These are phyloP conservation scores for Argya squamiceps DNA, from an alignment of 2,797 vertebrate genomes.

Conservation along the genomic window DNA sequence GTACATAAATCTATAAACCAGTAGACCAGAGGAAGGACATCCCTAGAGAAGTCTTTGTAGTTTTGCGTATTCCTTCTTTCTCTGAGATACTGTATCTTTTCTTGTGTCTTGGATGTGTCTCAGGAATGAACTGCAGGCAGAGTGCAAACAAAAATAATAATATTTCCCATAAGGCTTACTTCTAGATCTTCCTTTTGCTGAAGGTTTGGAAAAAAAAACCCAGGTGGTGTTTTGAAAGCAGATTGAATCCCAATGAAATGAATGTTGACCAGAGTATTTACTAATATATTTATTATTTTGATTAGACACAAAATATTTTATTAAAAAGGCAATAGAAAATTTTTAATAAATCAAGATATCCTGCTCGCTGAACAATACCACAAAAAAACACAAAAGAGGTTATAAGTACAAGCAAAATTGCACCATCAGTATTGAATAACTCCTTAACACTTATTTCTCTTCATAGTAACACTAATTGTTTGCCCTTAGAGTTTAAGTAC, in stretches of 20 bases:
- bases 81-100: not conserved
- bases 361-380: not conserved
- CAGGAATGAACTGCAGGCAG: not conserved
- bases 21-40: not conserved
- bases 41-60: slow-evolving; percentile 26
- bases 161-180: not conserved
- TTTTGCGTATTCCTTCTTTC: not conserved
- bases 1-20: slow-evolving; percentile 8
- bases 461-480: not conserved
- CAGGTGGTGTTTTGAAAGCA: not conserved
- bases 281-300: not conserved
- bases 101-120: not conserved
- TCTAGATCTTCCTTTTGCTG: not conserved
- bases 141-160: not conserved
- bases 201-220: not conserved
- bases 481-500: not conserved
- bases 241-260: not conserved
- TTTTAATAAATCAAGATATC: not conserved
- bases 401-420: not conserved
- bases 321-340: not conserved
- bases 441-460: not conserved
- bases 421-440: not conserved
- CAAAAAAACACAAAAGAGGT: not conserved
- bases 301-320: not conserved
- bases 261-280: not conserved